Base-by-base conservation (phyloP, 2,797 vertebrate genomes). In the Chelon labrosus region DNA sequence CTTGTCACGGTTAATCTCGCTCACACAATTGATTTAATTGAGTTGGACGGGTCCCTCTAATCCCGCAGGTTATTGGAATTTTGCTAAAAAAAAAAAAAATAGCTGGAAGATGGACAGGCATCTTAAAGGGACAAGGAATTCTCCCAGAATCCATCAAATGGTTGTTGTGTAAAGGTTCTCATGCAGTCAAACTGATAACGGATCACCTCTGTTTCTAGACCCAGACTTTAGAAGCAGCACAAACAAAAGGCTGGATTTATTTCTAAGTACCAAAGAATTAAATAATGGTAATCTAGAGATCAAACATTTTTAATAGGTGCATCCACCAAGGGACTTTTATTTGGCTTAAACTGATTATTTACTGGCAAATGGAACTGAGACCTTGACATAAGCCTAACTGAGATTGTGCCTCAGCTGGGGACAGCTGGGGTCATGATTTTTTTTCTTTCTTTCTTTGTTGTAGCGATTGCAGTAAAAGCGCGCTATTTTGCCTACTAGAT, bases 1-100 rank as follows among this genome's bases (percentile, higher is more conserved):
- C 75, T 52, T 57, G 77, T 89, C 88, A 86, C 82, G 90, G 80
- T 87, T 88, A 90, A 82, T 87, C 73, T 70, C 70, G 17, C 51
- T 49, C 65, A 86, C 46, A 9, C 56, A 62, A 84, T 75, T 88
- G 89, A 91, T 90, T 89, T 88, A 87, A 85, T 78, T 85, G 83
- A 87, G 71, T 87, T 82, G 79, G 87, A 88, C 37, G 42, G 55
- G 61, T 82, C 58, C 50, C 39, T 73, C 50, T 79, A 77, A 85
- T 84, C 86, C 85, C 79, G 61, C 0, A 22, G 64, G 82, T 78
- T 85, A 88, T 77, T 87, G 55, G 41, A 82, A 80, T 75, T 83
- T 79, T 75, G 62, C 66, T 75, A 13, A 17, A 51, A 41, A 60
- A 46, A 60, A 56, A 71, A 47, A n/a, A 56, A 63, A 64, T 27